A percentile compares a stretch with the other conserved stretches of the same genome.
phyloP scores from a whole-genome alignment of 2,888 invertebrate genomes.

The Cephus pygmeus region DNA sequence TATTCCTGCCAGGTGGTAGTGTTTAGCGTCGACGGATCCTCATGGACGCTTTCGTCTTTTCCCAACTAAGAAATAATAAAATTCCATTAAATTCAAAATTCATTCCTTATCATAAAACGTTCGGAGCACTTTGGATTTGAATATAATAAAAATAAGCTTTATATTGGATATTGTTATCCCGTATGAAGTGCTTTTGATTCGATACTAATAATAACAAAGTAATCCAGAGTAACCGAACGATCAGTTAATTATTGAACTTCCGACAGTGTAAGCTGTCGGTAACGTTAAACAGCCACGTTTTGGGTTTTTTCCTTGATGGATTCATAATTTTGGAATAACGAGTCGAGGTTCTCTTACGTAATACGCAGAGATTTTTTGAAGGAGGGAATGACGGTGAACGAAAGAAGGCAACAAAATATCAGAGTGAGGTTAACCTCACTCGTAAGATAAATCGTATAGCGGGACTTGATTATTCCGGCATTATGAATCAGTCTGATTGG shows the following conservation, averaged over 20 bases:
- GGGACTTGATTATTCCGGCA: neutral
- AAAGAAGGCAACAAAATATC: neutral
- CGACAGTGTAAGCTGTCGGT: neutral
- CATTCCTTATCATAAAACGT: neutral
- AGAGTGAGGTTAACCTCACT: neutral
- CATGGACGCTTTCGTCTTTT: conserved; percentile 44
- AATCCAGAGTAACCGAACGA: neutral
- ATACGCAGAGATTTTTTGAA: neutral
- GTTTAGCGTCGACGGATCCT: conserved; percentile 40
- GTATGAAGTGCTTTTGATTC: neutral
- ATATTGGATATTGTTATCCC: neutral
- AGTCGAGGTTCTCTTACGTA: neutral
- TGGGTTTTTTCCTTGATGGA: neutral
- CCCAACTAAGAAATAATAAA: conserved; percentile 32
- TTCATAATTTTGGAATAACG: neutral
- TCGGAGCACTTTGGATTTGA: neutral
- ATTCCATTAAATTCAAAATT: neutral
- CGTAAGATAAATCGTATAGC: neutral
- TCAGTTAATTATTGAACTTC: neutral
- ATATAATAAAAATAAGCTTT: neutral
- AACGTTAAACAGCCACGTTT: neutral
- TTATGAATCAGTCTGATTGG: neutral
- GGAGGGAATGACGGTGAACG: neutral
- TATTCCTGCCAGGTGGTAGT: conserved; percentile 65
- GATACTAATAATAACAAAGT: neutral